Percentiles rank a stretch among this genome's conserved stretches.
Conservation (phyloP, 2,888 invertebrate species). For the Allophyes oxyacanthae region DNA sequence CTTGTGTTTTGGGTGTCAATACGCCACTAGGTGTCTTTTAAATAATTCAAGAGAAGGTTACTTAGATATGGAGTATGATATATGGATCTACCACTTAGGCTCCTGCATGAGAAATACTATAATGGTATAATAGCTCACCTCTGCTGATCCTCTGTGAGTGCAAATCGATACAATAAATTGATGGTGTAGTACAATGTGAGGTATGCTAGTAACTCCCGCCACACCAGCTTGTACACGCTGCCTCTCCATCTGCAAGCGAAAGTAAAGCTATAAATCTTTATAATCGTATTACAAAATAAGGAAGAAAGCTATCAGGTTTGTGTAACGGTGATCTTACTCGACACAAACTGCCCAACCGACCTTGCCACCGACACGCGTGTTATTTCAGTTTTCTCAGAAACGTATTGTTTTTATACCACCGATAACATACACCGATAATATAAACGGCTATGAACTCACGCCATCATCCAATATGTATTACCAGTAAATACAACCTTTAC, state of each 20-base stretch:
- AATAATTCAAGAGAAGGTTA: constrained; percentile 4
- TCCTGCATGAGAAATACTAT: constrained; percentile 1
- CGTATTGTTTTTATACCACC: constrained; percentile 15
- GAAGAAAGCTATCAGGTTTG: constrained; percentile 37
- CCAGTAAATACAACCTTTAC: constrained; percentile 1
- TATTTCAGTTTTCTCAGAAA: constrained; percentile 32
- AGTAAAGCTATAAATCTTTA: constrained; percentile 21
- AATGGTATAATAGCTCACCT: constrained; percentile 89
- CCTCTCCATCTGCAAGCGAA: constrained; percentile 95
- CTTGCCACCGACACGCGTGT: constrained; percentile 37
- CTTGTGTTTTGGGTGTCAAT: constrained; percentile 18
- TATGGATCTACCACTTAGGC: constrained; percentile 1
- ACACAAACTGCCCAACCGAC: constrained; percentile 23
- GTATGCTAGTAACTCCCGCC: constrained; percentile 97
- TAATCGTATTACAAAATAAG: constrained; percentile 37
- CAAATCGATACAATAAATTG: constrained; percentile 96
- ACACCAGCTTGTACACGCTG: constrained; percentile 98
- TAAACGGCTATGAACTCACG: constrained; percentile 19
- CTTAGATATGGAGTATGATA: neutral
- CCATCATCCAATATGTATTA: neutral
- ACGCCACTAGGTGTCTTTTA: constrained; percentile 4
- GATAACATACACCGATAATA: constrained; percentile 8
- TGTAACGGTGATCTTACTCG: constrained; percentile 26
- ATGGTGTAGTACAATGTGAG: constrained; percentile 95
- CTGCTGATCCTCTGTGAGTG: constrained; percentile 93